These are phyloP conservation scores for Semnornis frantzii DNA, from an alignment of 2,113 vertebrate species.

Conservation along the genomic window DNA sequence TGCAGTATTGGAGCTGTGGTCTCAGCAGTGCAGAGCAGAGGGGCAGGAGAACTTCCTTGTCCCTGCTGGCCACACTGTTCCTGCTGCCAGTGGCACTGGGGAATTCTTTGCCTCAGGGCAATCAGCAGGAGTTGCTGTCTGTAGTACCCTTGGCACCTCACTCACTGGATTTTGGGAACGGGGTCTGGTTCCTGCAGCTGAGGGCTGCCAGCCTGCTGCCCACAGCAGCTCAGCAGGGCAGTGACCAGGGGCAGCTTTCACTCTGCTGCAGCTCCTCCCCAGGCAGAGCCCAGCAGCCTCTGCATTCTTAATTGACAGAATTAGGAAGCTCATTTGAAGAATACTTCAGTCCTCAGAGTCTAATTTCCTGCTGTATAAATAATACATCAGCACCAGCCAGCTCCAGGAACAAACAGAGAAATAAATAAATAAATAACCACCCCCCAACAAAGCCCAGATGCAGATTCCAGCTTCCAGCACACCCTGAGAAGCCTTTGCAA, in stretches of 20 bases:
- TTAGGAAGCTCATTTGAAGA: conserved; percentile 68
- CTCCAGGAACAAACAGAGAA: background rate
- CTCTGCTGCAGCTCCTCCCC: background rate
- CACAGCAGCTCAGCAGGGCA: background rate
- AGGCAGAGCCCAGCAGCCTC: conserved; percentile 32
- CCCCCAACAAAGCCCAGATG: background rate
- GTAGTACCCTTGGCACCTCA: background rate
- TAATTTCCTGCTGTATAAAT: conserved; percentile 72
- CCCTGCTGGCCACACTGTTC: too few species aligned
- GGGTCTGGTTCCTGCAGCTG: conserved; percentile 19
- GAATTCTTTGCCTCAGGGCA: background rate
- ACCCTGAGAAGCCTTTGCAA: conserved; percentile 22
- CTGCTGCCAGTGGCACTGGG: background rate
- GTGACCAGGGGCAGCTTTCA: conserved; percentile 23
- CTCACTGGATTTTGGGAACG: background rate
- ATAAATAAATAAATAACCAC: background rate
- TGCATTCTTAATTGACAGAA: conserved; percentile 66
- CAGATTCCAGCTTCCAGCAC: conserved; percentile 31
- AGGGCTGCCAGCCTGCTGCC: background rate
- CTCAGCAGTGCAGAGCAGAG: too few species aligned
- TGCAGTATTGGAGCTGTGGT: too few species aligned
- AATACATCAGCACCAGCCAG: conserved; percentile 61
- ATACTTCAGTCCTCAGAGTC: conserved; percentile 64
- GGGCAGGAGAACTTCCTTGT: too few species aligned
- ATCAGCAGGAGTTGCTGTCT: background rate